Conservation (phyloP, 2,113 vertebrate genomes). For the Pampusana beccarii region DNA sequence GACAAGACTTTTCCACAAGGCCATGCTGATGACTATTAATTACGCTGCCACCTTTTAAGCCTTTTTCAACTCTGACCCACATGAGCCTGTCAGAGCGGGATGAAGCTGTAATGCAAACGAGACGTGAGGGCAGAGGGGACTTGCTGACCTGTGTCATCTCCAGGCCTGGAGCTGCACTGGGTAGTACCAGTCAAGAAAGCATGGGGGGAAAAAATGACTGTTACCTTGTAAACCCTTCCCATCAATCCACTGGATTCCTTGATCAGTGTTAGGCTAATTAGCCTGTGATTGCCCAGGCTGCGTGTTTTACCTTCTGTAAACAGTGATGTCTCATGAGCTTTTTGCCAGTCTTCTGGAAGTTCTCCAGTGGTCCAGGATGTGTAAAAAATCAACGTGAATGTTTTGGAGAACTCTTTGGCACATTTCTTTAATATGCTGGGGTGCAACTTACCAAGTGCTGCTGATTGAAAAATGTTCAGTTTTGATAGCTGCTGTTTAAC, state of each 20-base stretch:
- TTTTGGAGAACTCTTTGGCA: background rate
- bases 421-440: constrained; percentile 44
- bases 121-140: background rate
- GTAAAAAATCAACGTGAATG: background rate
- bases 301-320: background rate
- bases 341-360: background rate
- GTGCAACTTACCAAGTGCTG: constrained; percentile 18
- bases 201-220: background rate
- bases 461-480: constrained; percentile 33
- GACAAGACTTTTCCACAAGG: background rate
- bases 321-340: background rate
- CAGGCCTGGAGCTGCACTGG: background rate
- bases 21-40: constrained; percentile 2
- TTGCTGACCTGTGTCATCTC: background rate
- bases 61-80: constrained; percentile 22
- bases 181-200: background rate
- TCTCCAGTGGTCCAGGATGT: background rate
- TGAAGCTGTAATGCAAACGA: background rate
- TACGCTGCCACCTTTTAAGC: background rate
- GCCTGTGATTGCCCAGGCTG: background rate
- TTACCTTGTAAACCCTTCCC: background rate
- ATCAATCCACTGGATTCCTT: background rate
- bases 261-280: background rate
- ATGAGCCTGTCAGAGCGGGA: background rate
- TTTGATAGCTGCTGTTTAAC: constrained; percentile 59